These are phyloP conservation scores for Chymomyza procnemis DNA, from an alignment of 2,888 invertebrate genomes.

Conservation along the genomic window DNA sequence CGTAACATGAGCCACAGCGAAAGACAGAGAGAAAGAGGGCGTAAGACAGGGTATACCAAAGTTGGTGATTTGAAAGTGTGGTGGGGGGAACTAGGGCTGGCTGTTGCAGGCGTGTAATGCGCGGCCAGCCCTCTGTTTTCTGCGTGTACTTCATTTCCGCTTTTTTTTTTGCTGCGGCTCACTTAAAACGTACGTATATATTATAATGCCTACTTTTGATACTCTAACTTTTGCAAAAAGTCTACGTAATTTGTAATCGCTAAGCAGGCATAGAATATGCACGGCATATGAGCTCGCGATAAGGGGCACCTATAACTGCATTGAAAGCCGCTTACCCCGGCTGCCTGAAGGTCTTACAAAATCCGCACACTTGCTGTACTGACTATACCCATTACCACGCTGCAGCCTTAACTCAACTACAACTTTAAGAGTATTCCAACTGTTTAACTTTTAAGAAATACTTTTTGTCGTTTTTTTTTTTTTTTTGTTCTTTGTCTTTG, in stretches of 20 bases:
- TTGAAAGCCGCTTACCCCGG: too few species aligned
- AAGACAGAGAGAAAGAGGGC: neutral
- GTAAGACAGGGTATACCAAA: neutral
- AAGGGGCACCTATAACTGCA: too few species aligned
- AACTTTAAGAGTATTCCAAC: neutral
- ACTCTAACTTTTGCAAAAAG: conserved; percentile 31
- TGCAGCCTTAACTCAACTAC: too few species aligned
- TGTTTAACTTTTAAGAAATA: neutral
- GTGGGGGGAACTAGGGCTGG: neutral
- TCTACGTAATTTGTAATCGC: neutral
- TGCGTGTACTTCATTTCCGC: conserved; percentile 29
- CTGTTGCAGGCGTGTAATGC: conserved; percentile 33
- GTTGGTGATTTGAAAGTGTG: neutral
- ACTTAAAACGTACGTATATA: conserved; percentile 3
- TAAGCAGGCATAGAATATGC: neutral
- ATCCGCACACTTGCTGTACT: too few species aligned
- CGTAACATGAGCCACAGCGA: conserved; percentile 53
- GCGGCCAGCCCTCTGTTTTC: conserved; percentile 7
- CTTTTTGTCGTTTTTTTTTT: neutral
- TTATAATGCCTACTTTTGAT: conserved; percentile 50
- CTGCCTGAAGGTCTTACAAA: too few species aligned
- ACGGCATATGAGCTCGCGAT: too few species aligned
- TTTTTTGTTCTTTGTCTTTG: neutral
- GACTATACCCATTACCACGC: too few species aligned
- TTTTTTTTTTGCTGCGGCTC: conserved; percentile 33